Conservation (phyloP, 2,888 invertebrate species). For the Ctena decussata region DNA sequence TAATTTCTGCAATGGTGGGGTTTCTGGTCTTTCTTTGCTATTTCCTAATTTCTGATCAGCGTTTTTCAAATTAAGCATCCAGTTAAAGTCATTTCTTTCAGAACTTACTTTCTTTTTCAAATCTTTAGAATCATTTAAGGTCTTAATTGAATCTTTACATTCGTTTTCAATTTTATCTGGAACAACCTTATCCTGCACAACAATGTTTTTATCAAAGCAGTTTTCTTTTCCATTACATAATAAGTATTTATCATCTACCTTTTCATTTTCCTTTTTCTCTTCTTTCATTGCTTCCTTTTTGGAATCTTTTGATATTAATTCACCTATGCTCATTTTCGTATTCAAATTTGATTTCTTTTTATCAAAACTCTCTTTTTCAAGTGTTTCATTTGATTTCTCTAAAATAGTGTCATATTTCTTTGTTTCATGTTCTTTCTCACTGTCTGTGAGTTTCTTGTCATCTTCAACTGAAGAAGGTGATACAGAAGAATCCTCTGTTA, state of each 20-base stretch:
- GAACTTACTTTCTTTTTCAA: constrained; percentile 34
- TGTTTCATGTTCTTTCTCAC: neutral
- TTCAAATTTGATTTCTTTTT: neutral
- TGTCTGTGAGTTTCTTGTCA: neutral
- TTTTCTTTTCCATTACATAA: neutral
- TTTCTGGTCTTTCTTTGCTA: constrained; percentile 58
- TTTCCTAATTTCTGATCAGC: constrained; percentile 6
- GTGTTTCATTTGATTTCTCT: neutral
- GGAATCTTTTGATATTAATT: neutral
- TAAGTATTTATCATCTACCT: neutral
- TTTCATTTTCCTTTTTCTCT: constrained; percentile 6
- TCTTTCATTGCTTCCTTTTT: neutral
- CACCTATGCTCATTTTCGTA: neutral
- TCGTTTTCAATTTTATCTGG: neutral
- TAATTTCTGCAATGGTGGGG: constrained; percentile 72
- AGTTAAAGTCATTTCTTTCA: constrained; percentile 43
- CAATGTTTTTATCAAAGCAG: neutral
- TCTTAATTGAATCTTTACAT: neutral
- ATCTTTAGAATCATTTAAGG: constrained; percentile 6
- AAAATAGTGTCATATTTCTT: neutral
- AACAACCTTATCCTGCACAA: constrained; percentile 31
- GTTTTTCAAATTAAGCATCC: constrained; percentile 25
- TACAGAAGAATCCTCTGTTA: neutral
- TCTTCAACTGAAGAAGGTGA: neutral
- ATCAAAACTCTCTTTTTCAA: neutral